Evolutionary conservation across 2,888 invertebrate genomes (phyloP).

Genomic region (Eurytoma adleriae): DNA sequence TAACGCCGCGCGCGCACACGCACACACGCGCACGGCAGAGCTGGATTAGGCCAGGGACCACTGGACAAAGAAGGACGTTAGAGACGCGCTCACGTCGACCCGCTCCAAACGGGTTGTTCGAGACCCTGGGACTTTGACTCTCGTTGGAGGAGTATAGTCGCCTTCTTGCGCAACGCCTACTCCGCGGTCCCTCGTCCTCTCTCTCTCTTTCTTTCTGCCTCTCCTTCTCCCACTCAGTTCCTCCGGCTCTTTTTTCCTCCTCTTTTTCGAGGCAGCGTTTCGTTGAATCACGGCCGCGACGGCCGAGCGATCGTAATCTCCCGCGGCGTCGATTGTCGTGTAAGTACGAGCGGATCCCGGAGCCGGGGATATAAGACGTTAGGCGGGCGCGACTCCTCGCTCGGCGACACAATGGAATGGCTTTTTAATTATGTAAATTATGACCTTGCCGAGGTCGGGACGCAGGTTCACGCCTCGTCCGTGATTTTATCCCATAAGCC

Average conservation of each 20-base stretch:
- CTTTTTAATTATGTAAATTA: constrained; percentile 51
- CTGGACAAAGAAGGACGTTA: not conserved
- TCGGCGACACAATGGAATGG: constrained; percentile 15
- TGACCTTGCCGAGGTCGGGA: constrained; percentile 52
- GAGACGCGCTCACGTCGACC: not conserved
- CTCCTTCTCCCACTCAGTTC: not conserved
- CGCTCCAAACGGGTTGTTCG: constrained; percentile 33
- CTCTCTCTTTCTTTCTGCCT: constrained; percentile 1
- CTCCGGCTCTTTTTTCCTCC: not conserved
- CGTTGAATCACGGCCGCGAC: constrained; percentile 19
- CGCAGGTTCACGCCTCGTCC: not conserved
- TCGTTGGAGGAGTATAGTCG: constrained; percentile 23
- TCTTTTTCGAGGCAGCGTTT: no score
- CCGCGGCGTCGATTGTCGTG: constrained; percentile 22
- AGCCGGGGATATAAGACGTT: not conserved
- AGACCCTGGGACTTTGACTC: constrained; percentile 44
- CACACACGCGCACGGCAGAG: no score
- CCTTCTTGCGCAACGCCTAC: constrained; percentile 23
- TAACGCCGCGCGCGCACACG: constrained; percentile 3
- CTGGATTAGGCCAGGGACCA: constrained; percentile 33
- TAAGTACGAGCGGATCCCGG: not conserved
- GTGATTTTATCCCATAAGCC: not conserved
- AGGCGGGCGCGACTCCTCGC: not conserved
- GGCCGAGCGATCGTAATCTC: constrained; percentile 5
- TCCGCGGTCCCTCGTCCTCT: not conserved